Evolutionary conservation across 1,140 invertebrate genomes (phyloP).

Genomic region (Neodiprion pinetum): DNA sequence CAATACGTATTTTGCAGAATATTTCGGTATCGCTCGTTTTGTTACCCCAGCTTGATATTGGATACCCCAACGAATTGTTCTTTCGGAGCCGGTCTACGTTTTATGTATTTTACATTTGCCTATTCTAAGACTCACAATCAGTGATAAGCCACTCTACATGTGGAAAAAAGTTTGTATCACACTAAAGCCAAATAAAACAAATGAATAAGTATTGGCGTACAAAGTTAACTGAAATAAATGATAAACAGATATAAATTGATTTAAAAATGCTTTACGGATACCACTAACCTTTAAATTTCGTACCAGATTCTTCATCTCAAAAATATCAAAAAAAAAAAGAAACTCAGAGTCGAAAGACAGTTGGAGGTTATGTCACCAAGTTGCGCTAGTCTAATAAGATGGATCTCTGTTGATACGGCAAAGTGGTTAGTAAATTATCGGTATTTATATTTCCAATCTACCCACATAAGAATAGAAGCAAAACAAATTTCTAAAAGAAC

Average conservation of each 20-base stretch:
- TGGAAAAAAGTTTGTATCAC: too few species aligned
- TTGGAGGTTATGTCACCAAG: slow-evolving; percentile 4
- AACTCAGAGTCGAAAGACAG: not conserved
- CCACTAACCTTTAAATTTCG: not conserved
- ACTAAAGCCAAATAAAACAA: not conserved
- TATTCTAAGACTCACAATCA: too few species aligned
- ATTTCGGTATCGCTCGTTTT: too few species aligned
- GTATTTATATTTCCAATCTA: not conserved
- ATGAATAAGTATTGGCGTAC: not conserved
- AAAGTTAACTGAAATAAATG: not conserved
- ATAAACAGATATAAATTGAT: not conserved
- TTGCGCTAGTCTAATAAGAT: not conserved
- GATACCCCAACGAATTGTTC: too few species aligned
- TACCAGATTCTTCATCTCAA: not conserved
- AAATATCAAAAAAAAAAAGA: not conserved
- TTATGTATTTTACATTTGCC: too few species aligned
- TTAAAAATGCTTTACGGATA: not conserved
- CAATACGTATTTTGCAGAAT: too few species aligned
- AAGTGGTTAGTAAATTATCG: not conserved
- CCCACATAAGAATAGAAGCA: not conserved
- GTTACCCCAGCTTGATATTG: too few species aligned
- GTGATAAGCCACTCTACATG: too few species aligned
- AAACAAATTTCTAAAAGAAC: too few species aligned
- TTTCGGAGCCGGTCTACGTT: too few species aligned
- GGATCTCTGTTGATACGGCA: not conserved